These are phyloP conservation scores for Palythoa caribaeorum DNA, from an alignment of 92 coral and sea anemone genomes.

Conservation along the genomic window DNA sequence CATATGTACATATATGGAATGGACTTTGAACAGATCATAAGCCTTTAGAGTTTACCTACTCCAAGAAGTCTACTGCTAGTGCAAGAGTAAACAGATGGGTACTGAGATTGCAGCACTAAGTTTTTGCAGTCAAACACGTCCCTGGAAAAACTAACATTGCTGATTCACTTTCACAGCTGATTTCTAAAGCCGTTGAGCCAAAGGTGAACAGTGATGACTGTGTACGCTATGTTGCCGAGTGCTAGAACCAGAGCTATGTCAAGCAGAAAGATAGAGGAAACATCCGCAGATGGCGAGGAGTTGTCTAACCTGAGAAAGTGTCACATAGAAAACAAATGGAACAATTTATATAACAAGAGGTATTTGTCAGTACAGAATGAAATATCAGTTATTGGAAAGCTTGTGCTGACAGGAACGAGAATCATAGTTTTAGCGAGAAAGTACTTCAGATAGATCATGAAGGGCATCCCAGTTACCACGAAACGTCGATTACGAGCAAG, in stretches of 20 bases:
- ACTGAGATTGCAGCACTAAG: not conserved
- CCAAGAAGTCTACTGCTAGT: no score
- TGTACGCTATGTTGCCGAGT: not conserved
- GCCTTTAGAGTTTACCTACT: no score
- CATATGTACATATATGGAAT: no score
- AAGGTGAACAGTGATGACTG: not conserved
- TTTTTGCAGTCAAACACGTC: not conserved
- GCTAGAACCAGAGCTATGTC: not conserved
- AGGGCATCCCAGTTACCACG: not conserved
- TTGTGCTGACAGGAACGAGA: slow-evolving; percentile 1
- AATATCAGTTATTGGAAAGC: not conserved
- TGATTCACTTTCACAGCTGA: no score
- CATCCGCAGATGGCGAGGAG: slow-evolving; percentile 4
- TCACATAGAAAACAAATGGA: not conserved
- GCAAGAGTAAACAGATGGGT: not conserved
- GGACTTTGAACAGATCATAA: no score
- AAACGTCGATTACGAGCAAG: no score
- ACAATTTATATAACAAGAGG: not conserved
- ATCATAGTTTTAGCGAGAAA: not conserved
- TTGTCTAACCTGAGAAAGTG: not conserved
- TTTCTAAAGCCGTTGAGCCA: not conserved
- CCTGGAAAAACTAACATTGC: not conserved
- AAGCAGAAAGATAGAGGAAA: not conserved
- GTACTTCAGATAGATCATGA: slow-evolving; percentile 2
- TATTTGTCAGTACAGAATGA: not conserved